Percentiles rank a stretch among this genome's conserved stretches.
Evolutionary conservation across 2,888 invertebrate genomes (phyloP).

Genomic region (Zaprionus obscuricornis): DNA sequence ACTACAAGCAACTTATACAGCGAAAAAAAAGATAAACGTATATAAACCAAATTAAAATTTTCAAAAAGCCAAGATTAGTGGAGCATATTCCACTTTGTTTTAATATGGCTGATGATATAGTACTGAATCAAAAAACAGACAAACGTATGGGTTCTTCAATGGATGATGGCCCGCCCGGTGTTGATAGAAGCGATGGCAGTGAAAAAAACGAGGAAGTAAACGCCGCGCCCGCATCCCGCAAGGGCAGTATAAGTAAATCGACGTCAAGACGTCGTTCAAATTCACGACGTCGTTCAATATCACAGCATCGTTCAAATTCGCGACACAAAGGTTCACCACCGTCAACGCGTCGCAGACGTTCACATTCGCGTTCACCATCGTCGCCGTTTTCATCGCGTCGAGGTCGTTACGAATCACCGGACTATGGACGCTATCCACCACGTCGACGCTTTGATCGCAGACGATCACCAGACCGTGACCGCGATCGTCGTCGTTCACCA

Average conservation of each 20-base stretch:
- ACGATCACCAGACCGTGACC: conserved; percentile 76
- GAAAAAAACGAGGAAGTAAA: conserved; percentile 52
- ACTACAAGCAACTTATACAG: conserved; percentile 31
- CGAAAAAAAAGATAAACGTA: conserved; percentile 44
- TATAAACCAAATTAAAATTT: conserved; percentile 16
- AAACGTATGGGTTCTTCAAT: conserved; percentile 72
- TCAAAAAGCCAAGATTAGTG: conserved; percentile 3
- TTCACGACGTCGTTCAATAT: conserved; percentile 44
- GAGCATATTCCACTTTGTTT: no score
- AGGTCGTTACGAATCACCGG: conserved; percentile 78
- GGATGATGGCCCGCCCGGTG: conserved; percentile 81
- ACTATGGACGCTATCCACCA: conserved; percentile 72
- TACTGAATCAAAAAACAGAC: conserved; percentile 74
- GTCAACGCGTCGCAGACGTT: conserved; percentile 76
- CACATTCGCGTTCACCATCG: conserved; percentile 79
- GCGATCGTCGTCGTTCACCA: conserved; percentile 69
- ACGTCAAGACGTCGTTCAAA: conserved; percentile 58
- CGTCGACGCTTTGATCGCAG: conserved; percentile 70
- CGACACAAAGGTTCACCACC: conserved; percentile 64
- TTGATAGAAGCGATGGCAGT: conserved; percentile 72
- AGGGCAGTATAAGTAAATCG: conserved; percentile 52
- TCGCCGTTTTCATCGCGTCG: conserved; percentile 69
- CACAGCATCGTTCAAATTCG: conserved; percentile 73
- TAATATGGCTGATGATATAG: conserved; percentile 80
- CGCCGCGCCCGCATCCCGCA: conserved; percentile 29